A percentile compares a stretch with the other conserved stretches of the same genome.
These are phyloP conservation scores for Caenorhabditis tropicalis DNA, from an alignment of 1,140 invertebrate species.

Conservation along the genomic window DNA sequence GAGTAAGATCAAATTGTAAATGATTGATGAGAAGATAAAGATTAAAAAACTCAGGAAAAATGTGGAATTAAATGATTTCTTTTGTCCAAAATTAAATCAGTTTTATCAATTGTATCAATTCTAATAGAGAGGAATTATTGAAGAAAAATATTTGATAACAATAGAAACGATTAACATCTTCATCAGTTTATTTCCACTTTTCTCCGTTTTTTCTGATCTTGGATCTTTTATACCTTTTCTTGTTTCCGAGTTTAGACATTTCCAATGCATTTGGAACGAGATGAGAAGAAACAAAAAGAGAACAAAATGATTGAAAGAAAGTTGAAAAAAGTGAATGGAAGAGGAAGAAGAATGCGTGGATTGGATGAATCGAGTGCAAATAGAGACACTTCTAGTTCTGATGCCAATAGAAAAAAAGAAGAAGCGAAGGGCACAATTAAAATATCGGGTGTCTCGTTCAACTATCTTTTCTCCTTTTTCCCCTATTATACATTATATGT, in stretches of 20 bases:
- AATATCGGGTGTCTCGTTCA: constrained; percentile 43
- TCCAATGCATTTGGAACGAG: not conserved
- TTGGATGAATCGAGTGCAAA: constrained; percentile 42
- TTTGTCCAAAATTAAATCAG: too few relatives aligned
- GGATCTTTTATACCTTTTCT: not conserved
- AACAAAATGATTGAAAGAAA: not conserved
- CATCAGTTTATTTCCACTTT: not conserved
- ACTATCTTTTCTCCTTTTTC: not conserved
- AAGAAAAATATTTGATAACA: not conserved
- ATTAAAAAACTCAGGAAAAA: too few relatives aligned
- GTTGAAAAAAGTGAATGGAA: not conserved
- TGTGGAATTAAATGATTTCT: too few relatives aligned
- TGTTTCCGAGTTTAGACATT: not conserved
- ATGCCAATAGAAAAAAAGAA: constrained; percentile 14
- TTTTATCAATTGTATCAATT: not conserved
- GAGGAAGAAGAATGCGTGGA: not conserved
- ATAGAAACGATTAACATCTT: not conserved
- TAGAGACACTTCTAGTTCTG: constrained; percentile 13
- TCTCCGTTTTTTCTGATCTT: not conserved
- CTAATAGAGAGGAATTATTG: not conserved
- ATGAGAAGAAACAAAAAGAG: not conserved
- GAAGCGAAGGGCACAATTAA: constrained; percentile 41
- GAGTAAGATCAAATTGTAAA: too few relatives aligned
- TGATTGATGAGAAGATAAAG: too few relatives aligned
- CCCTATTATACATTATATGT: constrained; percentile 41